Percentiles rank a stretch among this genome's conserved stretches.
These are phyloP conservation scores for Tiliqua scincoides DNA, from an alignment of 2,113 vertebrate genomes.

Conservation along the genomic window DNA sequence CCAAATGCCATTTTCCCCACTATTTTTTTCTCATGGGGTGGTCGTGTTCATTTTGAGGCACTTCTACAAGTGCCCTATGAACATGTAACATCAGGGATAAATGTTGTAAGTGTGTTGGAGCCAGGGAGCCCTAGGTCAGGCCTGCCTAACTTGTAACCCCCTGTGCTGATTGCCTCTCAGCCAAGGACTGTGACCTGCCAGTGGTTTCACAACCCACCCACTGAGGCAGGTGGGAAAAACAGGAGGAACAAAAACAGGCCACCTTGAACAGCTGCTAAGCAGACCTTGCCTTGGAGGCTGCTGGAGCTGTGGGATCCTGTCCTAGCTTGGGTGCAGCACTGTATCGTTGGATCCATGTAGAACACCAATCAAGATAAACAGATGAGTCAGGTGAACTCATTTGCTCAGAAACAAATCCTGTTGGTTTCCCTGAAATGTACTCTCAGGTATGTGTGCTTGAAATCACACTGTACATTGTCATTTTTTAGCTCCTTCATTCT, in stretches of 20 bases:
- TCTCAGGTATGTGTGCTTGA: too few relatives aligned
- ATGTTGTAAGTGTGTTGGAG: too few relatives aligned
- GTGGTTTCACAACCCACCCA: background rate
- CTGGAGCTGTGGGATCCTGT: too few relatives aligned
- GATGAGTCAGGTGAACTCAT: too few relatives aligned
- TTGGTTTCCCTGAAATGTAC: background rate
- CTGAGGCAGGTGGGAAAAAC: background rate
- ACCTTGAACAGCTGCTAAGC: too few relatives aligned
- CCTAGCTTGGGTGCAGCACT: too few relatives aligned
- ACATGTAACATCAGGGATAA: background rate
- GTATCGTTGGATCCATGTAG: too few relatives aligned
- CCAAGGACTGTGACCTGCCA: background rate
- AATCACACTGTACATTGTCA: background rate
- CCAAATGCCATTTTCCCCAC: background rate
- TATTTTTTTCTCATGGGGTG: background rate
- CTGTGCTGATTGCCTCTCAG: background rate
- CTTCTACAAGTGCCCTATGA: background rate
- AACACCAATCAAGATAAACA: too few relatives aligned
- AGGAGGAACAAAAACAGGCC: too few relatives aligned
- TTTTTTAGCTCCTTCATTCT: background rate
- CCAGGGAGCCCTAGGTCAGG: background rate
- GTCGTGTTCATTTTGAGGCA: background rate
- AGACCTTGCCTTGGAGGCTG: too few relatives aligned
- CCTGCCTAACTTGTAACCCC: background rate
- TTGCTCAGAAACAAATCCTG: too few relatives aligned